Evolutionary conservation across 2,113 vertebrate species (phyloP), one percentile per base, ranked within the genome.

Genomic region (Equus quagga): DNA sequence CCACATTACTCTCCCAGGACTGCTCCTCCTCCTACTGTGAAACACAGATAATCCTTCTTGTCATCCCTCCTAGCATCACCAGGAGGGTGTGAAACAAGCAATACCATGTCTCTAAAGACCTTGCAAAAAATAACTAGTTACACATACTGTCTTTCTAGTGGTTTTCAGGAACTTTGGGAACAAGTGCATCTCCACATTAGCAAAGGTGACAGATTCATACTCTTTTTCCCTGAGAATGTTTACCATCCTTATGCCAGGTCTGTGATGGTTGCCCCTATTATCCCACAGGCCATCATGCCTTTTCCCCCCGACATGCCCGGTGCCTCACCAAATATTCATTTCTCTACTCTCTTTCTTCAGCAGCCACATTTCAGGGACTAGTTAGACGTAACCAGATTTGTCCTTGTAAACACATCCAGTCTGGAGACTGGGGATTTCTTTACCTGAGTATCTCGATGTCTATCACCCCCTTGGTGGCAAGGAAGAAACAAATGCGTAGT

Each of bases 41-140:
- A 60, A 90, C 73, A 58, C 58, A 58, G 72, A 78, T 56, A 51
- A 81, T 76, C 12, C 3, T 89, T 91, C 78, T 36, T 56, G 60
- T 85, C 44, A 51, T 21, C 31, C 65, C 11, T 84, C 49, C 64
- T 69, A 33, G 58, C 36, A 67, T 64, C 58, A 75, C 36, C 8
- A 88, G 33, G 49, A 96, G 5, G 46, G 12, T 72, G 31, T 93
- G 73, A 89, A 97, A 83, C 54, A 70, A 91, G 75, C 62, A 79
- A 15, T 62, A 36, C 6, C 14, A 18, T 67, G n/a, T 72, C 87
- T 60, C 65, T 78, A 60, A 85, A 95, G 36, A 69, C 60, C 36
- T 83, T 44, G 4, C 46, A 60, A 62, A 82, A 92, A 36, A 54
- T 41, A 93, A 24, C n/a, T 49, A 56, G 19, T 85, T 73, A 69